These are phyloP conservation scores for Microcebus griseorufus DNA, from an alignment of 2,113 vertebrate species.

Conservation along the genomic window DNA sequence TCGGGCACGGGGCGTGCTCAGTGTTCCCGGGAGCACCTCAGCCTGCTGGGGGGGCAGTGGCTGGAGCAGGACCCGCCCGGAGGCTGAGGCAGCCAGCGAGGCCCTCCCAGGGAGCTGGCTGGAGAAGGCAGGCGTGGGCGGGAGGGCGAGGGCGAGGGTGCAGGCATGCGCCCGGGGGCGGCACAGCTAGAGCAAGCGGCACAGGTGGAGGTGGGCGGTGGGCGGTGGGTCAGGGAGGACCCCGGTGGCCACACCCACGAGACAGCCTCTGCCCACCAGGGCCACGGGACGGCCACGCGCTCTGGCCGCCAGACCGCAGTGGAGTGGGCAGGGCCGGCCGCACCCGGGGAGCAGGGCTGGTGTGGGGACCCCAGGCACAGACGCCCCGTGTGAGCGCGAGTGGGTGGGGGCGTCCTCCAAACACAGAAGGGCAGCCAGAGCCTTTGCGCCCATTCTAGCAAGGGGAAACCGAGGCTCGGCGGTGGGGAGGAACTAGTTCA, in stretches of 20 bases:
- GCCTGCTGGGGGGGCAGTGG: neutral
- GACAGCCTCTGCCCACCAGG: neutral
- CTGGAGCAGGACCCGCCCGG: neutral
- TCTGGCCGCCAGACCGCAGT: neutral
- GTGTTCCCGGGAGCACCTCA: neutral
- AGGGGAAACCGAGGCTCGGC: neutral
- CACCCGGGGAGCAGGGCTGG: too few relatives aligned
- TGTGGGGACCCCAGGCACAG: too few relatives aligned
- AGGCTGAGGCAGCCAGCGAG: neutral
- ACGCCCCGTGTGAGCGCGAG: neutral
- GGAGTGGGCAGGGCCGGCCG: neutral
- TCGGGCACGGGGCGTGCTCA: fast-evolving
- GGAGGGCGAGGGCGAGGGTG: too few relatives aligned
- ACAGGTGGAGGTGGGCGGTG: neutral
- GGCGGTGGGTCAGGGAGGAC: neutral
- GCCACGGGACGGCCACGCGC: neutral
- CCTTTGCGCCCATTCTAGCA: neutral
- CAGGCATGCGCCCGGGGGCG: neutral
- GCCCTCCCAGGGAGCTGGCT: neutral
- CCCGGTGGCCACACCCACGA: neutral
- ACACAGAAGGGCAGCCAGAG: neutral
- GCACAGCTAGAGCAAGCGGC: neutral
- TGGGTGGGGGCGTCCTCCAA: neutral
- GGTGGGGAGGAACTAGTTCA: fast-evolving
- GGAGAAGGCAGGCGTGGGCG: neutral